A percentile compares a stretch with the other conserved stretches of the same genome.
Conservation (phyloP, 1,140 invertebrate species). For the Drosophila asahinai region DNA sequence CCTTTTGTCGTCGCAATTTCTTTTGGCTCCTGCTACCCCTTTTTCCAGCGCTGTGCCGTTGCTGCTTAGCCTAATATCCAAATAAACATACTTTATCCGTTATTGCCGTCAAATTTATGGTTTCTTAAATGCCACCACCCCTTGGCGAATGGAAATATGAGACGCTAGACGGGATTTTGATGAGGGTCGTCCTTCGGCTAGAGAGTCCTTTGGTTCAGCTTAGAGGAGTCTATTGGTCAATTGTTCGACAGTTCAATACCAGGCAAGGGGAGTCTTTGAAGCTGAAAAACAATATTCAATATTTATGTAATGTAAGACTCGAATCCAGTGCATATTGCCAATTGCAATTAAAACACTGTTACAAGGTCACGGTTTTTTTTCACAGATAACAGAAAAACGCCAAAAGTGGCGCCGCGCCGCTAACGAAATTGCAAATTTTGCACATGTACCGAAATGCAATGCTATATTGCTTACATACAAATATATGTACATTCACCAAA, state of each 20-base stretch:
- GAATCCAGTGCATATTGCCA: constrained; percentile 42
- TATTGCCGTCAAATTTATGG: constrained; percentile 80
- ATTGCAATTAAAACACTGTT: constrained; percentile 76
- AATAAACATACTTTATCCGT: constrained; percentile 84
- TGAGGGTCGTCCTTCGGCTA: constrained; percentile 47
- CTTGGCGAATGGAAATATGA: constrained; percentile 56
- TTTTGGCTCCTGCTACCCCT: constrained; percentile 59
- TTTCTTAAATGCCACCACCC: constrained; percentile 69
- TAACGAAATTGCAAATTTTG: constrained; percentile 76
- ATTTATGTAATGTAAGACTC: not conserved
- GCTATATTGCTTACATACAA: constrained; percentile 17
- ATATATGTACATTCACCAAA: constrained; percentile 38
- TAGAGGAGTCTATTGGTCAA: constrained; percentile 31
- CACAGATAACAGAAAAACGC: constrained; percentile 56
- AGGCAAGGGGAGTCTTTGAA: not conserved
- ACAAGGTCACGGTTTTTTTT: constrained; percentile 74
- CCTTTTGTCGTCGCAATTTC: constrained; percentile 48
- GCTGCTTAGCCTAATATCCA: constrained; percentile 79
- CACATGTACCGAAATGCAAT: constrained; percentile 57
- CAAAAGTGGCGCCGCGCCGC: constrained; percentile 64
- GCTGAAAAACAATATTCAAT: not conserved
- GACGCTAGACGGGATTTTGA: constrained; percentile 63
- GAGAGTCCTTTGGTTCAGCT: constrained; percentile 6
- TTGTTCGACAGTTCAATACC: constrained; percentile 28
- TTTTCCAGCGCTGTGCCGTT: constrained; percentile 43